These are phyloP conservation scores for Acrobasis suavella DNA, from an alignment of 2,888 invertebrate genomes.

Conservation along the genomic window DNA sequence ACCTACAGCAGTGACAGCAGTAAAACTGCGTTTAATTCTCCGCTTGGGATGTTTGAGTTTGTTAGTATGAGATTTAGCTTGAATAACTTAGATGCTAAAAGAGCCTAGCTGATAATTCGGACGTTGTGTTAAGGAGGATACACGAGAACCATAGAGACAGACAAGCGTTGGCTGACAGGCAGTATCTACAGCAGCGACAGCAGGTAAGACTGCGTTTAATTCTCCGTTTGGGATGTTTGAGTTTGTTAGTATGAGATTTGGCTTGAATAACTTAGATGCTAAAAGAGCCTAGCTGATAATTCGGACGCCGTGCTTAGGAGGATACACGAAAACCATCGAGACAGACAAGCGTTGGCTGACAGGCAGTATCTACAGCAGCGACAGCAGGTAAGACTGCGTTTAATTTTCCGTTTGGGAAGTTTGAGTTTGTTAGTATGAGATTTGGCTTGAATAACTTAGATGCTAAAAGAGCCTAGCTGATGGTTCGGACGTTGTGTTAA, in stretches of 20 bases:
- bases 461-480: slow-evolving; percentile 94
- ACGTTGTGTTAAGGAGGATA: slow-evolving; percentile 91
- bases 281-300: slow-evolving; percentile 93
- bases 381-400: slow-evolving; percentile 84
- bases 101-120: slow-evolving; percentile 93
- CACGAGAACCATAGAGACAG: slow-evolving; percentile 95
- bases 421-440: no score
- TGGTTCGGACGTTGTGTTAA: slow-evolving; percentile 91
- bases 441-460: no score
- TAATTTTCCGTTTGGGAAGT: no score
- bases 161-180: slow-evolving; percentile 96
- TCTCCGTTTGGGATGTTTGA: no score
- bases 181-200: slow-evolving; percentile 97
- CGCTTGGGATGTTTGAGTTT: no score
- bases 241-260: no score
- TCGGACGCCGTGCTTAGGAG: slow-evolving; percentile 93
- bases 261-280: no score
- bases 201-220: slow-evolving; percentile 72
- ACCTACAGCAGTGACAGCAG: no score
- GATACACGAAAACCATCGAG: slow-evolving; percentile 93
- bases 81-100: no score
- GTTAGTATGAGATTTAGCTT: no score
- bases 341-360: slow-evolving; percentile 96
- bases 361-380: slow-evolving; percentile 96
- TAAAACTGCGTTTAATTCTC: no score